These are phyloP conservation scores for Microctonus brassicae DNA, from an alignment of 2,888 invertebrate species.

Conservation along the genomic window DNA sequence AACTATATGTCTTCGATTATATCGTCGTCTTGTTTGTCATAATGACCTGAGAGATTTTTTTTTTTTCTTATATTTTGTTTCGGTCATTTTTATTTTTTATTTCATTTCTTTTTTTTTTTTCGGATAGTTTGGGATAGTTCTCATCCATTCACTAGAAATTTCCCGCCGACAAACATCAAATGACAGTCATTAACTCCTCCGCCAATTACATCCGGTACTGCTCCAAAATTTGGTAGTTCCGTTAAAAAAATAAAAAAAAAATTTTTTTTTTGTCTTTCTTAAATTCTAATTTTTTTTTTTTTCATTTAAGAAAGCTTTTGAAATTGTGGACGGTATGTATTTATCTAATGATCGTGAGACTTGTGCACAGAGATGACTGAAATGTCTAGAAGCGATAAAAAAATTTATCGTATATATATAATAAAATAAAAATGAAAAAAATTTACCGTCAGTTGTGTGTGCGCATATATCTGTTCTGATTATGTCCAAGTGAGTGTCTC, in stretches of 20 bases:
- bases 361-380: background rate
- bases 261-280: background rate
- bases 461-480: constrained; percentile 19
- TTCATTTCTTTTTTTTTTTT: background rate
- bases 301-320: background rate
- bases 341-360: background rate
- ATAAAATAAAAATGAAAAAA: background rate
- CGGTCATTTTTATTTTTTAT: background rate
- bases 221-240: constrained; percentile 18
- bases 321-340: background rate
- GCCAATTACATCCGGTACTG: constrained; percentile 22
- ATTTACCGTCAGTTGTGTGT: background rate
- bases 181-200: constrained; percentile 15
- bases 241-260: too few relatives aligned
- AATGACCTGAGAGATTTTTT: background rate
- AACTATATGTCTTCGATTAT: too few relatives aligned
- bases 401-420: background rate
- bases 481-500: constrained; percentile 24
- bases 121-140: background rate
- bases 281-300: background rate
- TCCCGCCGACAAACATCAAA: background rate
- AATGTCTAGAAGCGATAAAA: background rate
- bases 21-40: background rate
- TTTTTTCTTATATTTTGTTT: background rate
- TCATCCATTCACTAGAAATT: constrained; percentile 1